Percentiles rank a stretch among this genome's conserved stretches.
Conservation (phyloP, 2,888 invertebrate genomes). For the Alsophila aescularia region DNA sequence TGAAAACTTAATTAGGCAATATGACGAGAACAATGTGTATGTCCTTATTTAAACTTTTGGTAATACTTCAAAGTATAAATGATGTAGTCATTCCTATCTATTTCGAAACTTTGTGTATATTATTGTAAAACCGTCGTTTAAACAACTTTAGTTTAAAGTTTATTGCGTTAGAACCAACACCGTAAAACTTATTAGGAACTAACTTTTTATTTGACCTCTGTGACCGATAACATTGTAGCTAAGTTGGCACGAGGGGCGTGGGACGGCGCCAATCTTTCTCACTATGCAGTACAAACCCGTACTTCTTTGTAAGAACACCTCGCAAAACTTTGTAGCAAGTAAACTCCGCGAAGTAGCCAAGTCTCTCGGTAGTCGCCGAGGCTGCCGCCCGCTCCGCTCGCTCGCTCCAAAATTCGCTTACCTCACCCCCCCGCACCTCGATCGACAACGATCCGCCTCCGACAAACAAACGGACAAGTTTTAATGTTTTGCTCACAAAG, state of each 20-base stretch:
- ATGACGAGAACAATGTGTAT: no score
- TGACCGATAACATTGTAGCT: conserved; percentile 74
- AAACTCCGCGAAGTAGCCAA: conserved; percentile 69
- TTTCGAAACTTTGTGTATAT: no score
- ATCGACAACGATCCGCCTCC: conserved; percentile 70
- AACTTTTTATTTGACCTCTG: conserved; percentile 77
- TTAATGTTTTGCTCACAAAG: conserved; percentile 85
- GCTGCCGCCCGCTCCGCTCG: conserved; percentile 56
- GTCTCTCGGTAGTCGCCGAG: conserved; percentile 55
- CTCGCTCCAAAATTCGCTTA: conserved; percentile 51
- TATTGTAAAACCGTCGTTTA: no score
- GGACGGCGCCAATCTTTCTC: conserved; percentile 72
- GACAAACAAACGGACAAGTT: conserved; percentile 84
- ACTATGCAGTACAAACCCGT: conserved; percentile 77
- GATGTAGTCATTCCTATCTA: no score
- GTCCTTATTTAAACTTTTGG: no score
- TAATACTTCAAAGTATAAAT: no score
- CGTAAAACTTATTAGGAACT: conserved; percentile 42
- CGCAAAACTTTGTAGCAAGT: conserved; percentile 81
- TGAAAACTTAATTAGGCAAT: no score
- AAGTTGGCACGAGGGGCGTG: conserved; percentile 66
- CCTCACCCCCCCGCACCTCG: conserved; percentile 53
- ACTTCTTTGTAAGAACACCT: conserved; percentile 82
- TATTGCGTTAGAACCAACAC: conserved; percentile 21
- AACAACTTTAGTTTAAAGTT: background rate